Conservation (phyloP, 2,113 vertebrate genomes). For the Myrmophylax atrothorax region DNA sequence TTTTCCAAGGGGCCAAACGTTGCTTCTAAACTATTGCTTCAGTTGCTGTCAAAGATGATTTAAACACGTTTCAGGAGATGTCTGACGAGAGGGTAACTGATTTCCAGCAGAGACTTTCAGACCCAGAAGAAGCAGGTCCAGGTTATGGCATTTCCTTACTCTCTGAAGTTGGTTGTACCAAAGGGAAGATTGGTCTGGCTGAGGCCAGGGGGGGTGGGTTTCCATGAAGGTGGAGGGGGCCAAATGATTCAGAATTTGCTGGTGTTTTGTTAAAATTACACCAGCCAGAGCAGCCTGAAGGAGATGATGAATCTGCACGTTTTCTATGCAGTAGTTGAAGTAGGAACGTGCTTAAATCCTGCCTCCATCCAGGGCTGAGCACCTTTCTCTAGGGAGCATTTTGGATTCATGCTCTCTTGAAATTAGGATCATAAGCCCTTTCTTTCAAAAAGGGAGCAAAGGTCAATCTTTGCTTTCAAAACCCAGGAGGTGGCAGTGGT, state of each 20-base stretch:
- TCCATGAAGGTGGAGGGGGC: not conserved
- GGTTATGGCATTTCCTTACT: not conserved
- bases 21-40: not conserved
- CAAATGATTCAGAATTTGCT: not conserved
- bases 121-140: not conserved
- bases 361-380: conserved; percentile 32
- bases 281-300: not conserved
- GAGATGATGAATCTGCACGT: not conserved
- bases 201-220: not conserved
- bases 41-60: not conserved
- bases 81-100: not conserved
- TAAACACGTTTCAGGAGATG: not conserved
- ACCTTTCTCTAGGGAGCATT: conserved; percentile 57
- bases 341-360: conserved; percentile 33
- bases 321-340: not conserved
- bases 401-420: conserved; percentile 49
- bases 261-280: not conserved
- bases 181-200: not conserved
- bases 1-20: not conserved
- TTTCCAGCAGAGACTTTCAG: not conserved
- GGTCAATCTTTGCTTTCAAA: conserved; percentile 66
- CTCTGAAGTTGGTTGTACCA: not conserved
- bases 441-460: conserved; percentile 51
- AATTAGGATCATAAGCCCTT: conserved; percentile 62
- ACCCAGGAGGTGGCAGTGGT: conserved; percentile 50